Evolutionary conservation across 64 coral and sea anemone genomes (phyloP), one percentile per base, ranked within the genome.

Genomic region (Montipora sp.): DNA sequence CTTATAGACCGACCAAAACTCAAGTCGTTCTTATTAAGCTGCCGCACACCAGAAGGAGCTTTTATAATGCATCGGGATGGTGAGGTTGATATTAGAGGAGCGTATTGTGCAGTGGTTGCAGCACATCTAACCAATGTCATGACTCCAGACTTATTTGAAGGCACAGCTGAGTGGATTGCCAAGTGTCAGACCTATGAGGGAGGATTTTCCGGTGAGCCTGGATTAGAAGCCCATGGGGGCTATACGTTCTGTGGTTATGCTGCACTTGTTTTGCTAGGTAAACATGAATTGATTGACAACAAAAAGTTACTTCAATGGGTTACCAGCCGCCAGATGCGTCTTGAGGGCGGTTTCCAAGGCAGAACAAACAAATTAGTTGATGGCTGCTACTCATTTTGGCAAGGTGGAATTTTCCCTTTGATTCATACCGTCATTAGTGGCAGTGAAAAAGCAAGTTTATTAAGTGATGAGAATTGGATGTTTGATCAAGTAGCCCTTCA

Each of bases 301-400:
- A 96, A 92, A 27, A 73, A 81, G 43, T 83, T 99, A 12, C 77
- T 99, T 44, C 92, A 50, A 2, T 99, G 98, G 98, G 94, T 83
- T 20, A 67, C 92, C 1, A 78, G 89, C 16, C 89, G 98, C 13
- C 98, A 99, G 89, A 99, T 99, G 98, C 93, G 82, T 80, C 65
- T 96, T 22, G 98, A 99, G 60, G 98, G 98, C 24, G 98, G 98
- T 15, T 99, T 99, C 55, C 98, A 99, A 78, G 98, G 98, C 14
- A 90, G 98, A 48, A 99, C 98, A 80, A 99, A 99, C 82, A 99
- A 99, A 58, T 80, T 99, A 24, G 98, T 99, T 66, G 98, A 99
- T 92, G 98, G 98, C n/a, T 99, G 98, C 79, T 99, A 99, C 80
- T 99, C 98, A 6, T 95, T 96, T 68, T 99, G 98, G 98, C 98